Evolutionary conservation across 2,113 vertebrate genomes (phyloP), one percentile per base, ranked within the genome.

Genomic region (Cheilinus undulatus): DNA sequence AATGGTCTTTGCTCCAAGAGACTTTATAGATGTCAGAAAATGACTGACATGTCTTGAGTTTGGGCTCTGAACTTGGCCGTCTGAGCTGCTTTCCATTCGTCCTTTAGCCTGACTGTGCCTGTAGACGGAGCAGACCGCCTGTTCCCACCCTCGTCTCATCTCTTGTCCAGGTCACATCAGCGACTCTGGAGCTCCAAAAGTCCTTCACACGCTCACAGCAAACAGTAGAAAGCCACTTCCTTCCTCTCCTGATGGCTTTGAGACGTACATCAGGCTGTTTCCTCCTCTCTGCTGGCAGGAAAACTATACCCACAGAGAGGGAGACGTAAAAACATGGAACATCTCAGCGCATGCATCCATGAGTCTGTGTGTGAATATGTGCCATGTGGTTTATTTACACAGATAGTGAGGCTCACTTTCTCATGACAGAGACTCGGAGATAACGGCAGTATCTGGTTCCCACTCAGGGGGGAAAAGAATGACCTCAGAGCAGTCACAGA

Each of bases 401-500:
- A 78, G 81, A 85, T 20, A 76, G 32, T 0, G 61, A 84, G 66
- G 49, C 63, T 54, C 50, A 60, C 48, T 86, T 88, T 85, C 81
- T 82, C 82, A 78, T 58, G 89, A 91, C 64, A 80, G 57, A 42
- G 24, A 75, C 70, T 57, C 36, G 23, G 75, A 82, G 87, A 89
- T 88, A 88, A 60, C 7, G 0, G 5, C 32, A 8, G 38, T 80
- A 75, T 90, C 80, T 85, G 64, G 65, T 84, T 86, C 81, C 60
- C 77, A 69, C 76, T 82, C 67, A 57, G 46, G 49, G 54, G 59
- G 77, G 80, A 87, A 87, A 59, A 54, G 53, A 76, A 78, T 82
- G 80, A 86, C 63, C 80, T 87, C 84, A 86, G 56, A 73, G 57
- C 64, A 10, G 24, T 2, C 34, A 14, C 40, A 61, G 57, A 46